Conservation (phyloP, 1,140 invertebrate species). For the Stenopsyche tienmushanensis region DNA sequence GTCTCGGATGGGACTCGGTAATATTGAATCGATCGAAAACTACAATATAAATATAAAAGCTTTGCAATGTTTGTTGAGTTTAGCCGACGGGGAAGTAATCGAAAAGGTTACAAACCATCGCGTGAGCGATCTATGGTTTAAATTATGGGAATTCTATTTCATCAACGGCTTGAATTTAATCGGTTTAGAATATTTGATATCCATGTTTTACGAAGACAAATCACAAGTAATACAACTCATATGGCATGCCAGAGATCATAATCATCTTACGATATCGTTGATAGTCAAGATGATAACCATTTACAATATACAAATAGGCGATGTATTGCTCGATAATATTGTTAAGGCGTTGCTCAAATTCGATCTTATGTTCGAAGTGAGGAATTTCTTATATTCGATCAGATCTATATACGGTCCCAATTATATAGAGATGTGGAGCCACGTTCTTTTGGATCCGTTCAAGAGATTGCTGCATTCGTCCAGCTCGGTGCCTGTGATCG, state of each 20-base stretch:
- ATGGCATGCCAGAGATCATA: conserved; percentile 46
- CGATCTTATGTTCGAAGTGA: conserved; percentile 49
- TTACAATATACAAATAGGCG: conserved; percentile 44
- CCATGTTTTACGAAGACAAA: conserved; percentile 52
- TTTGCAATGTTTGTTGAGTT: conserved; percentile 54
- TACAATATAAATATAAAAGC: conserved; percentile 51
- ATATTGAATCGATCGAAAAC: conserved; percentile 52
- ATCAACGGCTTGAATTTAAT: conserved; percentile 50
- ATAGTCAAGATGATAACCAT: conserved; percentile 47
- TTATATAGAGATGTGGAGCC: conserved; percentile 51
- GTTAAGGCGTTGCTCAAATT: conserved; percentile 47
- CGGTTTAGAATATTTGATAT: conserved; percentile 53
- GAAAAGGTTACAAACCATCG: conserved; percentile 51
- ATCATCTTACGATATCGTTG: conserved; percentile 48
- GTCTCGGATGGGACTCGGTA: conserved; percentile 53
- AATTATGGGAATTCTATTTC: conserved; percentile 50
- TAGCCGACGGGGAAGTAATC: conserved; percentile 50
- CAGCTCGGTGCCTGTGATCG: conserved; percentile 54
- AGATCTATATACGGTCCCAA: conserved; percentile 46
- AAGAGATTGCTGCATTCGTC: too few relatives aligned
- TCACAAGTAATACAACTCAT: conserved; percentile 48
- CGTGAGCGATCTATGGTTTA: conserved; percentile 48
- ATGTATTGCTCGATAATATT: conserved; percentile 44
- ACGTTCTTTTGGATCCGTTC: conserved; percentile 51
- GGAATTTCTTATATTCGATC: conserved; percentile 48